A percentile compares a stretch with the other conserved stretches of the same genome.
These are phyloP conservation scores for Drosophila affinis DNA, from an alignment of 2,888 invertebrate genomes.

Conservation along the genomic window DNA sequence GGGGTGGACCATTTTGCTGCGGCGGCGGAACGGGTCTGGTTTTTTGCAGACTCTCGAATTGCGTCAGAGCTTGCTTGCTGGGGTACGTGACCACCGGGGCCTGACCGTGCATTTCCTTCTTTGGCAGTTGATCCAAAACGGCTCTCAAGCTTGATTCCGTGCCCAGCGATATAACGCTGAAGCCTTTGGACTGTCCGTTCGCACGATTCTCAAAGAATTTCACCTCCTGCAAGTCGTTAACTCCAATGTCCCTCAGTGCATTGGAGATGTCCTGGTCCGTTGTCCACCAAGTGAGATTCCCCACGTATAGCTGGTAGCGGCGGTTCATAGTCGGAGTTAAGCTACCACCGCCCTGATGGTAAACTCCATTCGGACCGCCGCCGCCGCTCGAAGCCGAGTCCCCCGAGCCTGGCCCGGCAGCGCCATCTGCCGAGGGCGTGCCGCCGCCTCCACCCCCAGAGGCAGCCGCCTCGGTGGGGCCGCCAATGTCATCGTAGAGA, in stretches of 20 bases:
- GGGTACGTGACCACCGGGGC: constrained; percentile 97
- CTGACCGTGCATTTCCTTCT: constrained; percentile 98
- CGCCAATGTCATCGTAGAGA: constrained; percentile 97
- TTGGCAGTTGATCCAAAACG: constrained; percentile 96
- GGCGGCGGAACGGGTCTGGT: constrained; percentile 92
- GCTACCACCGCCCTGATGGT: constrained; percentile 89
- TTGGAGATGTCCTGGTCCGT: constrained; percentile 98
- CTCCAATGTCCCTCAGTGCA: constrained; percentile 93
- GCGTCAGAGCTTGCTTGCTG: constrained; percentile 93
- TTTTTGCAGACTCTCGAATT: constrained; percentile 96
- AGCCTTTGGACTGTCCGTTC: constrained; percentile 99
- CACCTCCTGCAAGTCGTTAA: constrained; percentile 97
- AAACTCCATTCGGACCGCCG: constrained; percentile 88
- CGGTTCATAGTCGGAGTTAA: constrained; percentile 89
- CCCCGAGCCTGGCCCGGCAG: constrained; percentile 85
- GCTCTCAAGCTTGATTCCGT: constrained; percentile 95
- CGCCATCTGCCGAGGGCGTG: constrained; percentile 85
- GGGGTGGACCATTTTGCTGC: constrained; percentile 85
- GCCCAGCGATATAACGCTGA: constrained; percentile 97
- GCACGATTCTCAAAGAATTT: constrained; percentile 99
- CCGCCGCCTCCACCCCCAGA: constrained; percentile 88
- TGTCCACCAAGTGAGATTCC: constrained; percentile 99
- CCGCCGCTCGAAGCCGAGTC: constrained; percentile 85
- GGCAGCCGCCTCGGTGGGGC: constrained; percentile 90
- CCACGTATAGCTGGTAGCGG: constrained; percentile 96